Percentiles rank a stretch among this genome's conserved stretches.
phyloP scores from a whole-genome alignment of 2,888 invertebrate species.

The Isotomurus palustris region DNA sequence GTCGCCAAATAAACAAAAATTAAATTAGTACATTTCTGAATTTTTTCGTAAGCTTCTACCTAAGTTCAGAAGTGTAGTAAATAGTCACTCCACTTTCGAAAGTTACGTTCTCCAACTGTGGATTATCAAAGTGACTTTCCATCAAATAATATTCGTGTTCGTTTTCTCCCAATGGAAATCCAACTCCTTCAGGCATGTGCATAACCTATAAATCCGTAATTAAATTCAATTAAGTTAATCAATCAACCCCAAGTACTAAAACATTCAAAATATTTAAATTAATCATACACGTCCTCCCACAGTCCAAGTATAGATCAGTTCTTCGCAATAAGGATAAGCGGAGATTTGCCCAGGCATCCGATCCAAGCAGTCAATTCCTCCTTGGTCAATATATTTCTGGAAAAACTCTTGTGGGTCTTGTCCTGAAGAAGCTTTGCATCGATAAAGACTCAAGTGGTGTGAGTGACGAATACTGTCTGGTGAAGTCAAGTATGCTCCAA shows the following conservation, averaged over 20 bases:
- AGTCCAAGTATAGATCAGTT: not conserved
- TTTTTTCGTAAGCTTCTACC: not conserved
- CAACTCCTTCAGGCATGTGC: constrained; percentile 1
- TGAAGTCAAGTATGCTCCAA: not conserved
- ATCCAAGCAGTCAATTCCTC: constrained; percentile 14
- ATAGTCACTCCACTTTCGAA: not conserved
- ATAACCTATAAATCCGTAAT: not conserved
- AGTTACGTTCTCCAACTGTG: not conserved
- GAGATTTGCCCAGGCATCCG: not conserved
- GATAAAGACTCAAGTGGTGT: constrained; percentile 7
- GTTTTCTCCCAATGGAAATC: constrained; percentile 3
- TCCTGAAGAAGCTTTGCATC: constrained; percentile 9
- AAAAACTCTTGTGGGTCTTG: constrained; percentile 13
- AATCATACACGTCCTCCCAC: not conserved
- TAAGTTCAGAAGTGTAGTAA: constrained; percentile 3
- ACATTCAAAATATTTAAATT: not conserved
- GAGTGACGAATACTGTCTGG: not conserved
- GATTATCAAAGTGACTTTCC: constrained; percentile 4
- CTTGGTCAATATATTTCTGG: constrained; percentile 4
- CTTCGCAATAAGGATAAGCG: not conserved
- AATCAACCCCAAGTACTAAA: too few relatives aligned
- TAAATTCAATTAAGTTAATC: not conserved
- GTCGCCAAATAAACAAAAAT: too few relatives aligned
- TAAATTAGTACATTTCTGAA: too few relatives aligned
- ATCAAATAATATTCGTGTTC: not conserved